A percentile compares a stretch with the other conserved stretches of the same genome.
Evolutionary conservation across 2,888 invertebrate species (phyloP).

Genomic region (Dicycla oo): DNA sequence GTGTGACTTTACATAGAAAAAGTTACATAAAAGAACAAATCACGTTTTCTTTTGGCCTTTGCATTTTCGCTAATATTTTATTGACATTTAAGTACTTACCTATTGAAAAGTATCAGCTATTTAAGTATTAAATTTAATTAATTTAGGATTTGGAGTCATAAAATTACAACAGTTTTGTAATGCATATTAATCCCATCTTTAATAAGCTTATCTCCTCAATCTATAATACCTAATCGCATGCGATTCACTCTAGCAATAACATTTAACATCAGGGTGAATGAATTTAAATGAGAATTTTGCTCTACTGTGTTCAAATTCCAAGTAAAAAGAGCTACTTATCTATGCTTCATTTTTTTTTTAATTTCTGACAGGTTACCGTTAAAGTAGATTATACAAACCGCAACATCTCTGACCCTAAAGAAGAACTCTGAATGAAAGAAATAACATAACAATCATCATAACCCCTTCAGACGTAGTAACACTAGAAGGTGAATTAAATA

Average conservation of each 20-base stretch:
- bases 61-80: neutral
- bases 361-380: neutral
- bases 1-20: constrained; percentile 2
- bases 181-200: constrained; percentile 5
- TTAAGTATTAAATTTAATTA: neutral
- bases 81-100: neutral
- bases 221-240: constrained; percentile 30
- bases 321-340: neutral
- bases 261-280: constrained; percentile 14
- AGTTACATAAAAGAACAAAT: neutral
- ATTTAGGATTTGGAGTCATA: neutral
- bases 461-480: neutral
- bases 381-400: neutral
- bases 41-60: constrained; percentile 15
- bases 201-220: constrained; percentile 4
- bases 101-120: neutral
- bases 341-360: neutral
- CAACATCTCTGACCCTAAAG: neutral
- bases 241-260: constrained; percentile 21
- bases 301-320: neutral
- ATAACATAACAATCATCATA: neutral
- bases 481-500: neutral
- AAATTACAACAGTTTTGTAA: neutral
- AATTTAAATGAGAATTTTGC: constrained; percentile 22
- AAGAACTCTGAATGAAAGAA: neutral